Evolutionary conservation across 1,140 invertebrate genomes (phyloP).

Genomic region (Bombus vancouverensis): DNA sequence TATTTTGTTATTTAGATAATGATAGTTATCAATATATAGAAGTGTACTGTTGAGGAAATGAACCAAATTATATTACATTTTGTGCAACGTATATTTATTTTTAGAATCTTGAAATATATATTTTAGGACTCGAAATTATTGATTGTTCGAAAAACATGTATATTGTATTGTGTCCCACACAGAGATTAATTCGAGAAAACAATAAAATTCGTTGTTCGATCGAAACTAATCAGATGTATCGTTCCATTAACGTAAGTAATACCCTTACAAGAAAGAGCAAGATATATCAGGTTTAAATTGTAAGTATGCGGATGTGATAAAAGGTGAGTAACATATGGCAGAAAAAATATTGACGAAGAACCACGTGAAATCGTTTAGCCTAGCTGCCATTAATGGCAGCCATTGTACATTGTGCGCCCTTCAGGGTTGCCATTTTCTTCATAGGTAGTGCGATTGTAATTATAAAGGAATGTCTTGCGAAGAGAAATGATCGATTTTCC

Average conservation of each 20-base stretch:
- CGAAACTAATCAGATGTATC: background rate
- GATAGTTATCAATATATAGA: background rate
- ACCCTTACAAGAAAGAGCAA: background rate
- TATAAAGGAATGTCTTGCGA: background rate
- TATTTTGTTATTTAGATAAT: background rate
- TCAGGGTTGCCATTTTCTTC: constrained; percentile 35
- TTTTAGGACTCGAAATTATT: background rate
- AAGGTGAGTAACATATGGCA: constrained; percentile 22
- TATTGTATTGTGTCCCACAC: background rate
- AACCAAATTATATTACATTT: background rate
- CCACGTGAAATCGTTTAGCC: constrained; percentile 26
- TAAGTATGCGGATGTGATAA: background rate
- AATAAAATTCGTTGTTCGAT: background rate
- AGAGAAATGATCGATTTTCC: background rate
- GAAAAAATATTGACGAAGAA: background rate
- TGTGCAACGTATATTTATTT: constrained; percentile 2
- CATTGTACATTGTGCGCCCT: constrained; percentile 55
- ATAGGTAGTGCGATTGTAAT: constrained; percentile 25
- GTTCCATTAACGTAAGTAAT: constrained; percentile 3
- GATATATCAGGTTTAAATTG: background rate
- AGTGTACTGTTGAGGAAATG: background rate
- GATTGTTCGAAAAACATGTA: background rate
- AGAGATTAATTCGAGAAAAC: background rate
- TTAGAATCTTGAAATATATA: background rate
- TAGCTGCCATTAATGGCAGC: constrained; percentile 41